Evolutionary conservation across 2,888 invertebrate genomes (phyloP).

Genomic region (Scaptomyza reducta): DNA sequence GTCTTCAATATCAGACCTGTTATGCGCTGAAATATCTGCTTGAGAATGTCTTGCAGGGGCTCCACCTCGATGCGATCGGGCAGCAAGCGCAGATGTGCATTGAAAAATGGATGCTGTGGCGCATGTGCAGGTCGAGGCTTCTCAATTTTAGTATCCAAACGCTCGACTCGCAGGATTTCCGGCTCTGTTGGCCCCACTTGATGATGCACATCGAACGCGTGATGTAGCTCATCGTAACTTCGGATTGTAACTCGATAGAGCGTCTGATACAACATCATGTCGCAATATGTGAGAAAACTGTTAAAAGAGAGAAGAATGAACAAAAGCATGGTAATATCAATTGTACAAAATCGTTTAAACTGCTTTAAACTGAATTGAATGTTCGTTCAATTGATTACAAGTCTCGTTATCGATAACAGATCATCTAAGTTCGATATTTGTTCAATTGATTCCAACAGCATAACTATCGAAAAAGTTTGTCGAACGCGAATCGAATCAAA

Average conservation of each 20-base stretch:
- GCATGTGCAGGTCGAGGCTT: constrained; percentile 82
- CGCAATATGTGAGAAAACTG: constrained; percentile 89
- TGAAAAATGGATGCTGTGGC: constrained; percentile 83
- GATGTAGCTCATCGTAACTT: constrained; percentile 87
- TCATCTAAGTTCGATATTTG: neutral
- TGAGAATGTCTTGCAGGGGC: constrained; percentile 82
- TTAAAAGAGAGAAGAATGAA: neutral
- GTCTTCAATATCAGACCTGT: constrained; percentile 85
- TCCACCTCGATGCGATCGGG: constrained; percentile 86
- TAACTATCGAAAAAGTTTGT: neutral
- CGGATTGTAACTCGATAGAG: constrained; percentile 87
- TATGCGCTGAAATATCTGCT: constrained; percentile 77
- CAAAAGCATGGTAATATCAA: no score
- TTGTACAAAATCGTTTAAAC: no score
- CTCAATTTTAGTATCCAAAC: constrained; percentile 86
- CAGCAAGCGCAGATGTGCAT: constrained; percentile 87
- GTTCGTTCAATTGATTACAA: neutral
- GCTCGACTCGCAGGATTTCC: constrained; percentile 82
- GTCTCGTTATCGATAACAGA: neutral
- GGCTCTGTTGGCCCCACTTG: constrained; percentile 85
- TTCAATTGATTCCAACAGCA: neutral
- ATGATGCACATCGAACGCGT: constrained; percentile 86
- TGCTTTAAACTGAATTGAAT: no score
- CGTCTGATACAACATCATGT: constrained; percentile 89
- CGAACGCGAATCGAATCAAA: no score